These are phyloP conservation scores for Amiota mariae DNA, from an alignment of 2,888 invertebrate genomes.

Conservation along the genomic window DNA sequence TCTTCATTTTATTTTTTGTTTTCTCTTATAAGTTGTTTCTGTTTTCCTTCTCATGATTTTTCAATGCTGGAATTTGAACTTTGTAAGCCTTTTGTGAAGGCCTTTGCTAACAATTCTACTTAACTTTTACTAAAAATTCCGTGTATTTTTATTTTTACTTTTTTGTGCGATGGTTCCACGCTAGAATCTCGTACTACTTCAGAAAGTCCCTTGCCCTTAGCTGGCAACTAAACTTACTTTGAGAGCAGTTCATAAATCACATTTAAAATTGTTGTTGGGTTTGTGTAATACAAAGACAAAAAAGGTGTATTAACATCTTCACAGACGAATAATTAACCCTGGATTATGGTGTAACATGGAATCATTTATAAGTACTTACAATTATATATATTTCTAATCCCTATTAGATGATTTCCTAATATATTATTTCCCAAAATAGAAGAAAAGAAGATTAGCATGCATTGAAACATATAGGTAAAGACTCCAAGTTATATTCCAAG, in stretches of 20 bases:
- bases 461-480: no score
- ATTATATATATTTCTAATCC: no score
- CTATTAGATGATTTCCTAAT: no score
- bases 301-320: no score
- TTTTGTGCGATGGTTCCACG: conserved; percentile 5
- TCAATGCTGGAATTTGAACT: conserved; percentile 62
- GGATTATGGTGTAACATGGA: neutral
- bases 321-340: no score
- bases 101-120: conserved; percentile 34
- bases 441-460: neutral
- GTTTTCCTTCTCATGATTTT: conserved; percentile 32
- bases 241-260: conserved; percentile 64
- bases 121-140: conserved; percentile 20
- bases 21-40: conserved; percentile 32
- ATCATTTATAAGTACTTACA: no score
- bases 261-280: conserved; percentile 34
- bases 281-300: no score
- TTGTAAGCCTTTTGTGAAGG: conserved; percentile 67
- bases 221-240: conserved; percentile 68
- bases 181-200: conserved; percentile 49
- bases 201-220: conserved; percentile 56
- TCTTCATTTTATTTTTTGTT: conserved; percentile 31
- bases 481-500: no score
- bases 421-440: neutral
- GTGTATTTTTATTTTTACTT: neutral